A percentile compares a stretch with the other conserved stretches of the same genome.
These are phyloP conservation scores for Drosophila differens DNA, from an alignment of 2,888 invertebrate genomes.

Conservation along the genomic window DNA sequence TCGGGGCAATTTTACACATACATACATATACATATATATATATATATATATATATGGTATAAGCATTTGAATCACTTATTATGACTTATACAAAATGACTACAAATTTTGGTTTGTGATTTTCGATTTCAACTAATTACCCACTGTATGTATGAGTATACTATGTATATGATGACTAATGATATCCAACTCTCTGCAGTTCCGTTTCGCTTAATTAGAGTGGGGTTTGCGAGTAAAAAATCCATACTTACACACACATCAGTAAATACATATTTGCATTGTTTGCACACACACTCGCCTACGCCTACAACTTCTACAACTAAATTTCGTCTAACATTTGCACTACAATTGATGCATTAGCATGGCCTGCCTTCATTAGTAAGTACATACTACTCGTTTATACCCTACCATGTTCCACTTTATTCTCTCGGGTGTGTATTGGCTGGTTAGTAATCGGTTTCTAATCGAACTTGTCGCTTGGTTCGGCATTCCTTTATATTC, in stretches of 20 bases:
- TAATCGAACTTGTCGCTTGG: constrained; percentile 20
- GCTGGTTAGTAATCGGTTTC: constrained; percentile 15
- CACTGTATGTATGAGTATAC: constrained; percentile 23
- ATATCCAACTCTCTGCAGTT: constrained; percentile 8
- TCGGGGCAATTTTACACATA: constrained; percentile 25
- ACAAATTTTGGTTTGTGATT: constrained; percentile 29
- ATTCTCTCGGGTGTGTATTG: constrained; percentile 2
- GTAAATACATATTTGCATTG: constrained; percentile 21
- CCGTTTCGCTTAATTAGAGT: constrained; percentile 1
- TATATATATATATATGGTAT: neutral
- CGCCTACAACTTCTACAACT: constrained; percentile 50
- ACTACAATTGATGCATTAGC: constrained; percentile 54
- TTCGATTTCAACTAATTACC: constrained; percentile 30
- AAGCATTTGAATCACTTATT: constrained; percentile 31
- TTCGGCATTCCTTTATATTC: constrained; percentile 33
- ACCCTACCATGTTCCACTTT: constrained; percentile 27
- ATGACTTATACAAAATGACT: constrained; percentile 47
- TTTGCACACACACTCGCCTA: constrained; percentile 28
- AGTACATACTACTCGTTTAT: constrained; percentile 12
- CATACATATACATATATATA: neutral
- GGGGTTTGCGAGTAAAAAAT: constrained; percentile 21
- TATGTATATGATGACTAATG: constrained; percentile 20
- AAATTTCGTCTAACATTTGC: constrained; percentile 70
- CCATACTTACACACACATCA: constrained; percentile 34
- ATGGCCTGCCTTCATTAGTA: constrained; percentile 21